Percentiles rank a stretch among this genome's conserved stretches.
phyloP scores from a whole-genome alignment of 2,797 vertebrate genomes.

The Decapterus maruadsi region DNA sequence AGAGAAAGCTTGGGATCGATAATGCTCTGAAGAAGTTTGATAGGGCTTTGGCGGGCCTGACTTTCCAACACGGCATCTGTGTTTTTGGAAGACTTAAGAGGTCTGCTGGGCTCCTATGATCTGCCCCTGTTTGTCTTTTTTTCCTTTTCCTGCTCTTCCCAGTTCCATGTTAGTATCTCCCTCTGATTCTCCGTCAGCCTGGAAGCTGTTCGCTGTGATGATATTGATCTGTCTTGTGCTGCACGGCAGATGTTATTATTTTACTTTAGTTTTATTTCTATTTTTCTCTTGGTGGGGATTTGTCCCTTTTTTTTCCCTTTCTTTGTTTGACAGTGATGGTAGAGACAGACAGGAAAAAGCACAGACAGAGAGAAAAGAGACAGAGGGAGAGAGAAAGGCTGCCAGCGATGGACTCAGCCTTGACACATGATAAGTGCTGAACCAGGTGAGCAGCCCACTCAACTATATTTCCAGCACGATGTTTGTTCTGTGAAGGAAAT shows the following conservation, averaged over 20 bases:
- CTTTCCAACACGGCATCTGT: constrained; percentile 57
- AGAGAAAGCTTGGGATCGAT: constrained; percentile 69
- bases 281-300: neutral
- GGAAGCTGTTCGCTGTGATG: constrained; percentile 38
- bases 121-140: constrained; percentile 26
- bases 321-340: neutral
- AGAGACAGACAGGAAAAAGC: neutral
- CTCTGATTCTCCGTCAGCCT: constrained; percentile 44
- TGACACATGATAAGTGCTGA: no score
- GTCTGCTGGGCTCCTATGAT: constrained; percentile 42
- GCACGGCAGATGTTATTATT: constrained; percentile 1
- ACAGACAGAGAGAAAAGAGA: no score
- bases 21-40: constrained; percentile 68
- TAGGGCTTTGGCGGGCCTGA: constrained; percentile 51
- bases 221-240: constrained; percentile 32
- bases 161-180: neutral
- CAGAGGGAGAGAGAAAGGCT: no score
- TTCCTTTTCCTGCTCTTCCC: neutral
- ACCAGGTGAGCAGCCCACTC: neutral
- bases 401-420: no score
- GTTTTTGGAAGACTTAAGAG: constrained; percentile 51
- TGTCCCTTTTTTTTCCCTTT: no score
- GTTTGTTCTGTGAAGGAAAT: constrained; percentile 18
- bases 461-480: constrained; percentile 10
- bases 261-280: neutral